phyloP scores from a whole-genome alignment of 2,113 vertebrate species.

The Progne subis region DNA sequence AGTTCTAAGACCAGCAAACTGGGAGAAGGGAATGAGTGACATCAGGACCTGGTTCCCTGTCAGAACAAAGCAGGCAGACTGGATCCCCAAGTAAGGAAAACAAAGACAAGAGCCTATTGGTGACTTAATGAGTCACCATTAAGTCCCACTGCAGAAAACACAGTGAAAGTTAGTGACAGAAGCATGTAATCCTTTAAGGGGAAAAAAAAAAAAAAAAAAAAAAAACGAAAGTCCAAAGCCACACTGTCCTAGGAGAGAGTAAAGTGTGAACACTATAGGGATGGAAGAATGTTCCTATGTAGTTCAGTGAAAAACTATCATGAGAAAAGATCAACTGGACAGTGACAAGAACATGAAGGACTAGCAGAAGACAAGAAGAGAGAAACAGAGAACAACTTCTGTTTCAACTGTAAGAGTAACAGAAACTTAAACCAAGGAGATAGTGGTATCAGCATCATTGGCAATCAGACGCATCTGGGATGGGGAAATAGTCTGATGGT shows the following conservation, averaged over 20 bases:
- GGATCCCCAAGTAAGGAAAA: neutral
- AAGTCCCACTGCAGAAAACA: neutral
- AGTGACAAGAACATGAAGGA: neutral
- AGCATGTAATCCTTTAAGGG: neutral
- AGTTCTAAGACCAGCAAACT: neutral
- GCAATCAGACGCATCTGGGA: neutral
- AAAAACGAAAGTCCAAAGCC: neutral
- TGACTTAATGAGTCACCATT: neutral
- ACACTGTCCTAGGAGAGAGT: neutral
- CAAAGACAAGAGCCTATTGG: neutral
- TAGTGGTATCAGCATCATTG: accelerated
- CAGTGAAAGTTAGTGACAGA: neutral
- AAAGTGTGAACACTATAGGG: neutral
- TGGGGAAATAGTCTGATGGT: neutral
- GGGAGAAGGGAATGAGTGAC: neutral
- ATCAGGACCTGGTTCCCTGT: neutral
- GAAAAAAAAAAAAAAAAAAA: neutral
- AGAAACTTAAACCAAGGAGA: neutral
- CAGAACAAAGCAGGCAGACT: neutral
- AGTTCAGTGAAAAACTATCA: neutral
- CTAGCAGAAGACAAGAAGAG: neutral
- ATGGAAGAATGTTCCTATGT: neutral
- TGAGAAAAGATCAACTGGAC: neutral
- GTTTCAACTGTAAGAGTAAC: neutral
- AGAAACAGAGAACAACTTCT: neutral